A percentile compares a stretch with the other conserved stretches of the same genome.
phyloP scores from a whole-genome alignment of 1,140 invertebrate species.

The Pemphigus obesinymphae region DNA sequence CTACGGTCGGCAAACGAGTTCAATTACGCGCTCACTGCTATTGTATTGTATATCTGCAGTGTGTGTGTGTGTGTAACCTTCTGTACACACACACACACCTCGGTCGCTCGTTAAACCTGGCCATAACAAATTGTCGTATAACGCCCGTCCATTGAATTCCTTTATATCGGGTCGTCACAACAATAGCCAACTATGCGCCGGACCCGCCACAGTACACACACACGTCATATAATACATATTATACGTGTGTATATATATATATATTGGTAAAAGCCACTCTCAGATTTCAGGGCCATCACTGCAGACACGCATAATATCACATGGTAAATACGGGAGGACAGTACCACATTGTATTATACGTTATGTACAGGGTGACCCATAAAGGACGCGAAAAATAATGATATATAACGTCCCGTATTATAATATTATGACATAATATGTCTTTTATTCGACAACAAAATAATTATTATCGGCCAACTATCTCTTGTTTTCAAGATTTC shows the following conservation, averaged over 20 bases:
- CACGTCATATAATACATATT: background rate
- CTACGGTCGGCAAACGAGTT: too few relatives aligned
- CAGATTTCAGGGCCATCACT: slow-evolving; percentile 2
- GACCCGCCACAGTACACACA: background rate
- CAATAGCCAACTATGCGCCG: too few relatives aligned
- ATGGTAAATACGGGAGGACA: background rate
- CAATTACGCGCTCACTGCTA: too few relatives aligned
- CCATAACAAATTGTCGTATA: slow-evolving; percentile 28
- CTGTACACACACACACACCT: background rate
- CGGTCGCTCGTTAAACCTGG: background rate
- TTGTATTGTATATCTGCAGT: background rate
- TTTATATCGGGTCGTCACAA: slow-evolving; percentile 14
- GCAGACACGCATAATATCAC: background rate
- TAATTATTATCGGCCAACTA: too few relatives aligned
- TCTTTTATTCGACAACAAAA: too few relatives aligned
- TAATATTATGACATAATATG: too few relatives aligned
- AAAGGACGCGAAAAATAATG: too few relatives aligned
- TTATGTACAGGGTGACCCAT: too few relatives aligned
- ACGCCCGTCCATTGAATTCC: slow-evolving; percentile 11
- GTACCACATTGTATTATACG: too few relatives aligned
- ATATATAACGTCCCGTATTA: too few relatives aligned
- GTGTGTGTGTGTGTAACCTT: background rate
- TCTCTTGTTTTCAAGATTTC: too few relatives aligned
- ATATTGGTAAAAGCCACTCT: slow-evolving; percentile 6
- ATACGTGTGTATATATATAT: background rate